Base-by-base conservation (phyloP, 2,113 vertebrate genomes). In the Leptodactylus fuscus region DNA sequence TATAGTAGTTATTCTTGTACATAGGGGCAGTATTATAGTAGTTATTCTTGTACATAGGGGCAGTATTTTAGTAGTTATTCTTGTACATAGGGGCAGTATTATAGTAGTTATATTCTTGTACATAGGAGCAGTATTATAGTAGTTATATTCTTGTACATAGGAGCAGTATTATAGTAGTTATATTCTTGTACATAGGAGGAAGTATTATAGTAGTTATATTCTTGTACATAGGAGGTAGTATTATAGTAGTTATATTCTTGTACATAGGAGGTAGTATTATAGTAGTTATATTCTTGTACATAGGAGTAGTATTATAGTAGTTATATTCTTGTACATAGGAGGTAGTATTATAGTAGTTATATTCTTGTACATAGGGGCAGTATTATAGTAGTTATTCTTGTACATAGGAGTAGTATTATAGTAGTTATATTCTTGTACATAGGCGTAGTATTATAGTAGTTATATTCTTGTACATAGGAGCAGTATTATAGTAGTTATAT, bases 201-300 rank as follows among this genome's bases (percentile, higher is more conserved):
- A 60, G 55, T 60, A 24, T 60, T 60, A 60, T 60, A 60, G 22
- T 60, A 60, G 55, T 60, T 60, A 60, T 60, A 60, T 60, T 60
- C n/a, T 60, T 60, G 55, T 60, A 60, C 10, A 29, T 62, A 62
- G 60, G 60, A 5, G 41, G 60, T 27, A 62, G 60, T 62, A 29
- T 62, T 62, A 62, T 62, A 62, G 60, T 62, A 62, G 60, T 62
- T 62, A 62, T 29, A 62, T 29, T 62, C 60, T 62, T 62, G 60
- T 62, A 62, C 12, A 29, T 62, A 62, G 60, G 27, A 32, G 46
- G 60, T 11, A 62, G 60, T 62, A 29, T 62, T 62, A 62, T 62
- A 62, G 60, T 32, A 32, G 60, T 62, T 62, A 29, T 62, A 62
- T 62, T 62, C 60, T 62, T 62, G 60, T 62, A 62, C 27, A 62